Base-by-base conservation (phyloP, 2,797 vertebrate genomes). In the Okamejei kenojei region DNA sequence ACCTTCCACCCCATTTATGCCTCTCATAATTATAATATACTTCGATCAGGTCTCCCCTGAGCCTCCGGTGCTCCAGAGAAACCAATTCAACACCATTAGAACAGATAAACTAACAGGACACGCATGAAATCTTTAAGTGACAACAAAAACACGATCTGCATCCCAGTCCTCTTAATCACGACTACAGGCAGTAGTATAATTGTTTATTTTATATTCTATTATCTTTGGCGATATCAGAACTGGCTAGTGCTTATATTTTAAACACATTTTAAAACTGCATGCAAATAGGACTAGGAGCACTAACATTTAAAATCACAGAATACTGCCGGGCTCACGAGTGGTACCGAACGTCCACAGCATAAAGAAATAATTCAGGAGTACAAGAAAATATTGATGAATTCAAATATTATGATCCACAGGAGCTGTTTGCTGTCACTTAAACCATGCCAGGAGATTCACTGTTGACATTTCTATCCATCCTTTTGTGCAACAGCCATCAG, bases 361-460 rank as follows among this genome's bases (percentile, higher is more conserved):
- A 74, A 91, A 91, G 90, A 73, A 74, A 45, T 13, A 35, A 32
- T 61, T n/a, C 0, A 54, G 68, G 88, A 45, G 1, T 26, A 74
- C 21, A 54, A 54, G 35, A 91, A 91, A 91, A 35, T 91, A 91
- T 74, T 74, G 65, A 91, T 73, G 38, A 35, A 23, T 91, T 91
- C 71, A 45, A 54, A 74, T 11, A 54, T 91, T 54, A 91, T 74
- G 26, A 91, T 13, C 54, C 15, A 38, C 13, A 45, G n/a, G 26
- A 91, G 71, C 38, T 45, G 68, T 74, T 73, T 11, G 38, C 68
- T 45, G 35, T 73, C 68, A 38, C 23, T 9, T 23, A 21, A 90
- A 71, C 32, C 32, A 71, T 45, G 68, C 5, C 45, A 38, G 45
- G 38, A 54, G 38, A 23, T 45, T 29, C 90, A 90, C 58, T 29